Evolutionary conservation across 2,888 invertebrate species (phyloP).

Genomic region (Meliscaeva auricollis): DNA sequence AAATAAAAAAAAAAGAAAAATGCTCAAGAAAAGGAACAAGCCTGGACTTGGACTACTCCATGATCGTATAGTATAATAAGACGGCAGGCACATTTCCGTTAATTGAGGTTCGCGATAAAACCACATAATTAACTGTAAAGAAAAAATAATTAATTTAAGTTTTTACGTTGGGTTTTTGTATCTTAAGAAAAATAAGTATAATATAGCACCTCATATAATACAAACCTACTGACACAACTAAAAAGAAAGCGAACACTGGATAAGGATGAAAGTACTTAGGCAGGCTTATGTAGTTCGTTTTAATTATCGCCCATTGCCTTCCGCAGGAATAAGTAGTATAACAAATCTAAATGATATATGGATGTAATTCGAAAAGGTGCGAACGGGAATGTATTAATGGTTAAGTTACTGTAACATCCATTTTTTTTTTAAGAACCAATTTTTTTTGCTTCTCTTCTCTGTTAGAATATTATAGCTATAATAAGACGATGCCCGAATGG

Average conservation of each 20-base stretch:
- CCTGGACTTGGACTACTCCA: slow-evolving; percentile 44
- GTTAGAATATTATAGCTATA: too few relatives aligned
- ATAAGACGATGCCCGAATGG: not conserved
- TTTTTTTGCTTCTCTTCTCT: not conserved
- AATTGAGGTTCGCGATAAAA: slow-evolving; percentile 72
- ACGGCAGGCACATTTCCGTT: slow-evolving; percentile 66
- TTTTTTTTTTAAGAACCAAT: not conserved
- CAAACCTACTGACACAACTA: not conserved
- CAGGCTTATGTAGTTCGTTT: slow-evolving; percentile 61
- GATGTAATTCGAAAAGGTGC: slow-evolving; percentile 49
- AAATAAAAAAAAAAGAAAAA: slow-evolving; percentile 4
- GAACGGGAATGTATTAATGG: slow-evolving; percentile 56
- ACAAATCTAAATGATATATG: slow-evolving; percentile 29
- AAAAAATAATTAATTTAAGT: slow-evolving; percentile 72
- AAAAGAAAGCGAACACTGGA: slow-evolving; percentile 19
- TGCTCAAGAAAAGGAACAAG: slow-evolving; percentile 23
- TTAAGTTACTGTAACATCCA: slow-evolving; percentile 23
- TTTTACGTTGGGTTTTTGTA: slow-evolving; percentile 37
- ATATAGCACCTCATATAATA: slow-evolving; percentile 19
- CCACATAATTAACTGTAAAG: slow-evolving; percentile 73
- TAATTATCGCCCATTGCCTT: slow-evolving; percentile 56
- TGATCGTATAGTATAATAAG: not conserved
- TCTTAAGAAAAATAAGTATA: slow-evolving; percentile 10
- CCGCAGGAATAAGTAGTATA: not conserved
- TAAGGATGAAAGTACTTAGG: slow-evolving; percentile 61